Evolutionary conservation across 2,888 invertebrate species (phyloP), one percentile per base, ranked within the genome.

Genomic region (Venusia cambrica): DNA sequence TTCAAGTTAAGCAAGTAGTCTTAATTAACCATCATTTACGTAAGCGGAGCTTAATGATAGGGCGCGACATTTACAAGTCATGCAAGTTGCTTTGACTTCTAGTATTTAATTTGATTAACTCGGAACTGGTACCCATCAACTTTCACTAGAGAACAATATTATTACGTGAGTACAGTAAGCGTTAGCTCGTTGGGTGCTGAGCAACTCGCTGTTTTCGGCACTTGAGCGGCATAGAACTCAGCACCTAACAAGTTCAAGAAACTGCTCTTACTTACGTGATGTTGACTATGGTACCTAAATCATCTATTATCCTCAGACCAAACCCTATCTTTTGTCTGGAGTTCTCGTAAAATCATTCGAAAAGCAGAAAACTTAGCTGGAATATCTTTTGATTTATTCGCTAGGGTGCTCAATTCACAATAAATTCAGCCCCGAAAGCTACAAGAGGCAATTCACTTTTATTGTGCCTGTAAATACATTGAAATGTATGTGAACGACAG

Each of bases 1-100:
- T 35, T 47, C 49, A 56, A 60, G 54, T 51, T 28, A 51, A 51
- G 48, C 43, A 52, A 54, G 47, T 54, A 54, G 37, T 45, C 51
- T 52, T 57, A 60, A 62, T 61, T 62, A 56, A 54, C 54, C 51
- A 41, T 45, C 45, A 50, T 55, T 62, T 53, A 52, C 48, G 49
- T 56, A 51, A 51, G 55, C 48, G 34, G 40, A 33, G 48, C 51
- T 54, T 56, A 57, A 57, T 53, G 49, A 55, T 39, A 45, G 47
- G 34, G 55, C 43, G 49, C 42, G 51, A 54, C 56, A 30, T 48
- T 57, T 49, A 44, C 46, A 48, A 55, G 46, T 55, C 49, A 32
- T 38, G 24, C 30, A 38, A 49, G 41, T 54, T 49, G 28, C 40
- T 34, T 36, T 34, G 19, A 46, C 46, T 43, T 47, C 31, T 34